Percentiles rank a stretch among this genome's conserved stretches.
These are phyloP conservation scores for Cryptocheilus praepositus DNA, from an alignment of 2,888 invertebrate species.

Conservation along the genomic window DNA sequence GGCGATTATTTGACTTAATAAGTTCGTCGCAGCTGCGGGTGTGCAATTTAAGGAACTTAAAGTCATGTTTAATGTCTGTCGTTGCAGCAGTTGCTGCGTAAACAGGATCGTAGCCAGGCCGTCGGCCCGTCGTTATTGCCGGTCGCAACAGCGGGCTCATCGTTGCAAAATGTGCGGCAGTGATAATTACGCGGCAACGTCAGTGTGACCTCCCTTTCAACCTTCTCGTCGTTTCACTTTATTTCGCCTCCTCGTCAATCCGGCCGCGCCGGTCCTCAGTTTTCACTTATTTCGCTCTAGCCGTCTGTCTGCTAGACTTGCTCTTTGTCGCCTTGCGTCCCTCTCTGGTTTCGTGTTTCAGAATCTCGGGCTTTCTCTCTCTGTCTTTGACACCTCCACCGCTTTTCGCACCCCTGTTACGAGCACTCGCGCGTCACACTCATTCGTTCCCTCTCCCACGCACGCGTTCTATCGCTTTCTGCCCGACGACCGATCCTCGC, in stretches of 20 bases:
- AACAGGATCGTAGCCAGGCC: not conserved
- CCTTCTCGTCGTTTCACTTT: constrained; percentile 3
- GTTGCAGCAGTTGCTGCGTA: constrained; percentile 12
- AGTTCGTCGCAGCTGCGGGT: constrained; percentile 20
- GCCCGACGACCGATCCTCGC: constrained; percentile 6
- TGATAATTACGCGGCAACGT: constrained; percentile 36
- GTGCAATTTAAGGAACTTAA: constrained; percentile 32
- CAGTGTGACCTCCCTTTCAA: constrained; percentile 23
- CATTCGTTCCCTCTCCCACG: too few species aligned
- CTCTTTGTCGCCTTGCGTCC: too few species aligned
- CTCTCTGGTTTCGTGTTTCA: too few species aligned
- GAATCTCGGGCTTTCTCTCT: too few species aligned
- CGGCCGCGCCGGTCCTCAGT: too few species aligned
- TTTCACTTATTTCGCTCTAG: too few species aligned
- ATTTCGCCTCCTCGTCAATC: too few species aligned
- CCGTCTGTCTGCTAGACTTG: too few species aligned
- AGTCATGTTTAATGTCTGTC: constrained; percentile 30
- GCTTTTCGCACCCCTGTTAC: too few species aligned
- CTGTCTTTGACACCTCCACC: too few species aligned
- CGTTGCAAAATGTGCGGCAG: constrained; percentile 25
- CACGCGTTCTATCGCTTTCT: too few species aligned
- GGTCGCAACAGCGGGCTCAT: constrained; percentile 17
- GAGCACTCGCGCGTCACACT: too few species aligned
- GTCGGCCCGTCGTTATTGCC: constrained; percentile 22
- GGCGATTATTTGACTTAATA: constrained; percentile 11